Evolutionary conservation across 2,113 vertebrate species (phyloP).

Genomic region (Bucco capensis): DNA sequence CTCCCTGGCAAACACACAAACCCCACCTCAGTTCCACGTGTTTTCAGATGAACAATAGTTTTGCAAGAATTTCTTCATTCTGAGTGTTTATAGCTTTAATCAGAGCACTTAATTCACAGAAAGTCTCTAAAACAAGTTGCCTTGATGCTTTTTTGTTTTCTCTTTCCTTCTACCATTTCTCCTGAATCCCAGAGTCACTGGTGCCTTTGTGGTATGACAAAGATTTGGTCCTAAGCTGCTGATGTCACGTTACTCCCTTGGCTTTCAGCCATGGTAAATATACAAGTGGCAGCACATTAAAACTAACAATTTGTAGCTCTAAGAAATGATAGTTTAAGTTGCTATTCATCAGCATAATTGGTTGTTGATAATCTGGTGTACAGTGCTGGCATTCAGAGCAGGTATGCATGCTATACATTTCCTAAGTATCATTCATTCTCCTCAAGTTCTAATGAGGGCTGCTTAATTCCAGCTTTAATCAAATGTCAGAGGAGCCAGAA

Average conservation of each 20-base stretch:
- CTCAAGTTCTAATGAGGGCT: constrained; percentile 52
- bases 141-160: neutral
- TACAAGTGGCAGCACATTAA: constrained; percentile 37
- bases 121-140: neutral
- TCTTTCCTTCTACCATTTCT: neutral
- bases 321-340: constrained; percentile 66
- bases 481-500: constrained; percentile 53
- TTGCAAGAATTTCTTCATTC: neutral
- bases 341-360: constrained; percentile 68
- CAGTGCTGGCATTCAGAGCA: constrained; percentile 26
- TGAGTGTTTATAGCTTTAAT: neutral
- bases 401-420: constrained; percentile 53
- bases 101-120: neutral
- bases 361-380: constrained; percentile 51
- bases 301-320: constrained; percentile 45
- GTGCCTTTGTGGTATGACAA: neutral
- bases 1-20: neutral
- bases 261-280: constrained; percentile 52
- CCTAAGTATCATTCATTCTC: constrained; percentile 47
- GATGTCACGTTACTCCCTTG: neutral
- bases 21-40: neutral
- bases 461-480: constrained; percentile 63
- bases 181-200: neutral
- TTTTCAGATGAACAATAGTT: neutral
- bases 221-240: neutral